A percentile compares a stretch with the other conserved stretches of the same genome.
Conservation (phyloP, 2,888 invertebrate species). For the Napeogenes sylphis region DNA sequence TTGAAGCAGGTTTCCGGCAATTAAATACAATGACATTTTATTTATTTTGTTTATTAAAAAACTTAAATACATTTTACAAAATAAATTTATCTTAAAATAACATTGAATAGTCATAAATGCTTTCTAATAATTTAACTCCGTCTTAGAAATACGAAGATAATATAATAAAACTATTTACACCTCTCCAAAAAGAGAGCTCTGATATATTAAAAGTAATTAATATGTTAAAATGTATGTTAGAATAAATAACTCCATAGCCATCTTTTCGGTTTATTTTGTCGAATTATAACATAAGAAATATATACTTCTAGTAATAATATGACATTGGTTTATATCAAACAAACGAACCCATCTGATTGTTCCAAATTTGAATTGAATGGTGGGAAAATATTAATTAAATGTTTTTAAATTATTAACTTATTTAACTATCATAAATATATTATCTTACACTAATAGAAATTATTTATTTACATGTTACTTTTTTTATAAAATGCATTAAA, state of each 20-base stretch:
- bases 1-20: not conserved
- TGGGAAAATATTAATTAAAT: constrained; percentile 56
- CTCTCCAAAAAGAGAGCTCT: constrained; percentile 7
- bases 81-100: constrained; percentile 5
- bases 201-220: not conserved
- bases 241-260: constrained; percentile 4
- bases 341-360: not conserved
- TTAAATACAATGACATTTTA: constrained; percentile 7
- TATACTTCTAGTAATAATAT: no score
- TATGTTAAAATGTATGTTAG: not conserved
- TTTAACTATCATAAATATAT: constrained; percentile 49
- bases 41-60: constrained; percentile 25
- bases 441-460: constrained; percentile 32
- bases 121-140: not conserved
- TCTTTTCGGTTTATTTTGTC: not conserved
- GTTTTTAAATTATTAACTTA: constrained; percentile 35
- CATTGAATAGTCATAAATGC: constrained; percentile 20
- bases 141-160: not conserved
- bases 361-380: constrained; percentile 38
- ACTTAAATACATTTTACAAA: constrained; percentile 19
- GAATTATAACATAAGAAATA: no score
- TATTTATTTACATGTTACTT: constrained; percentile 41
- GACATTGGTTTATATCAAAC: not conserved
- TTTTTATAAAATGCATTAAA: constrained; percentile 16
- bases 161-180: constrained; percentile 1